These are phyloP conservation scores for Zapornia atra DNA, from an alignment of 2,113 vertebrate genomes.

Conservation along the genomic window DNA sequence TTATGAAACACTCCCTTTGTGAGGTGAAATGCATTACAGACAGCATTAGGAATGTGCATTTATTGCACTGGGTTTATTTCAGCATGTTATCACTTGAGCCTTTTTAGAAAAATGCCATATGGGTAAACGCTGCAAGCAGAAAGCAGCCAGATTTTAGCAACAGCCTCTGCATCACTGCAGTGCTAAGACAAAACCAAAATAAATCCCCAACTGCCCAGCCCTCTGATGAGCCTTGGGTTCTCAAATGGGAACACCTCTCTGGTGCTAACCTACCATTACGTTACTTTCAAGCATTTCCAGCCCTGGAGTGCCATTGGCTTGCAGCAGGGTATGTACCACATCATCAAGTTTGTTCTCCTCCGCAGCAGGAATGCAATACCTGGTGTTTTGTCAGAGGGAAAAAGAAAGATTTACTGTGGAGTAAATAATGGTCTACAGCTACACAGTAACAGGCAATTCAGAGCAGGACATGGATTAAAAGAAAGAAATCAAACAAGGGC, in stretches of 20 bases:
- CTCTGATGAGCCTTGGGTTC: background rate
- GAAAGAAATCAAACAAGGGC: background rate
- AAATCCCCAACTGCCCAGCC: background rate
- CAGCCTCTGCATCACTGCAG: background rate
- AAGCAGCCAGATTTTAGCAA: background rate
- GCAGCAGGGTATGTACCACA: constrained; percentile 97
- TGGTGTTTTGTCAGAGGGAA: constrained; percentile 57
- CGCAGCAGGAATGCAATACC: constrained; percentile 99
- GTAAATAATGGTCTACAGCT: background rate
- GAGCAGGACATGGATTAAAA: background rate
- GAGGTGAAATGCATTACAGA: background rate
- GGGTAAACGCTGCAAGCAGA: background rate
- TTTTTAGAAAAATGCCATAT: background rate
- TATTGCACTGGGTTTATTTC: background rate
- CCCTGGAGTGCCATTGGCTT: constrained; percentile 97
- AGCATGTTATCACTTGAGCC: background rate
- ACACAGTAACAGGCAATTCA: background rate
- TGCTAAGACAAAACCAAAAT: background rate
- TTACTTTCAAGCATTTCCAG: constrained; percentile 99
- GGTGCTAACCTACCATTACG: constrained; percentile 85
- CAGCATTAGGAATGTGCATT: background rate
- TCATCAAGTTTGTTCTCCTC: constrained; percentile 97
- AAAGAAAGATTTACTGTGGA: background rate
- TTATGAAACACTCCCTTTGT: background rate
- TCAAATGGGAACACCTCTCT: background rate